A percentile compares a stretch with the other conserved stretches of the same genome.
Conservation (phyloP, 2,113 vertebrate species). For the Channa argus region DNA sequence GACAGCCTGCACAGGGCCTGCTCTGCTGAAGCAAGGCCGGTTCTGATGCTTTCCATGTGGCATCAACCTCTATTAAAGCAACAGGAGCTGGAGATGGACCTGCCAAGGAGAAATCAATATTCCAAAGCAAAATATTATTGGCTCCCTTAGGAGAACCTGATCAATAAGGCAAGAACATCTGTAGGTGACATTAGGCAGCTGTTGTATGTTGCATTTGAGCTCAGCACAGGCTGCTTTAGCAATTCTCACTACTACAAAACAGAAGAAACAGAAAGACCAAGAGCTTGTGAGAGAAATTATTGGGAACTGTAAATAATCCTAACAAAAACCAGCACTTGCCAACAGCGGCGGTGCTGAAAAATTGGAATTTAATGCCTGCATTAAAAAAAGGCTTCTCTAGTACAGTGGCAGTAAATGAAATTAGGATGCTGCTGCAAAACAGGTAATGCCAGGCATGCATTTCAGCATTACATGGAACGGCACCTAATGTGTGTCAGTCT, state of each 20-base stretch:
- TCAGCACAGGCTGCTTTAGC: slow-evolving; percentile 26
- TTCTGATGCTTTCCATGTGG: slow-evolving; percentile 59
- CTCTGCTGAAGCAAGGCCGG: slow-evolving; percentile 44
- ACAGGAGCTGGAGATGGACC: slow-evolving; percentile 29
- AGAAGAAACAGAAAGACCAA: slow-evolving; percentile 8
- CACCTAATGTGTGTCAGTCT: slow-evolving; percentile 65
- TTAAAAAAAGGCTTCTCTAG: slow-evolving; percentile 24
- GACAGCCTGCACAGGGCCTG: slow-evolving; percentile 17
- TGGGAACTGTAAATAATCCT: slow-evolving; percentile 9
- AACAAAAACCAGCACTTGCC: slow-evolving; percentile 1
- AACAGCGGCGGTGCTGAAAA: not conserved
- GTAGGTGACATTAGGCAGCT: slow-evolving; percentile 44
- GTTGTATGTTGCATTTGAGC: slow-evolving; percentile 17
- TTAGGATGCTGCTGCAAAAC: slow-evolving; percentile 10
- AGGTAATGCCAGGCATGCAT: slow-evolving; percentile 4
- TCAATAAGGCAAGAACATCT: slow-evolving; percentile 65
- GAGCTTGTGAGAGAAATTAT: slow-evolving; percentile 19
- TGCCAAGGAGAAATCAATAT: slow-evolving; percentile 59
- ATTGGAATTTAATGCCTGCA: slow-evolving; percentile 17
- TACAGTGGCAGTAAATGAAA: slow-evolving; percentile 28
- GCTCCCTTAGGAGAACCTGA: slow-evolving; percentile 39
- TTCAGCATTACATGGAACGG: slow-evolving; percentile 25
- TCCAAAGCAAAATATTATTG: slow-evolving; percentile 44
- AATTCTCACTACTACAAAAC: slow-evolving; percentile 9
- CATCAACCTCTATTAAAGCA: slow-evolving; percentile 28